These are phyloP conservation scores for Lacerta viridis DNA, from an alignment of 2,797 vertebrate genomes.

Conservation along the genomic window DNA sequence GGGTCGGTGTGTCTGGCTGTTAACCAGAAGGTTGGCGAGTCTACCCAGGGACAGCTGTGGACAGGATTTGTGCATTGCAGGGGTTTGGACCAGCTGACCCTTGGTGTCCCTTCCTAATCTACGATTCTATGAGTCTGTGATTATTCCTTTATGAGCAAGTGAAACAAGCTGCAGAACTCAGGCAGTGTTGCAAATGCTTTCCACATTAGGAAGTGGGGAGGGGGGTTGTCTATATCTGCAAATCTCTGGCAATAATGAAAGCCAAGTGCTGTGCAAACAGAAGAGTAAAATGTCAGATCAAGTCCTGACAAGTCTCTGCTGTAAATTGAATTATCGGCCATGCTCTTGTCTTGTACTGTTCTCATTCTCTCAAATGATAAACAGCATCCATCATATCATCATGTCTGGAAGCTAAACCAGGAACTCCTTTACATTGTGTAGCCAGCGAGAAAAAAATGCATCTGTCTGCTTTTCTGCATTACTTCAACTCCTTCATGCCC, in stretches of 20 bases:
- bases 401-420: not conserved
- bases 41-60: too few relatives aligned
- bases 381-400: not conserved
- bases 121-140: too few relatives aligned
- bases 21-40: too few relatives aligned
- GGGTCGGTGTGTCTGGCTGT: too few relatives aligned
- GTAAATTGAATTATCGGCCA: constrained; percentile 62
- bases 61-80: too few relatives aligned
- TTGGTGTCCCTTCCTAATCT: too few relatives aligned
- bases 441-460: accelerated
- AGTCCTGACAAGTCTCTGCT: constrained; percentile 71
- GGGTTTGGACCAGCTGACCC: too few relatives aligned
- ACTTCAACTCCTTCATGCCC: accelerated
- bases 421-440: not conserved
- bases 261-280: constrained; percentile 70
- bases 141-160: not conserved
- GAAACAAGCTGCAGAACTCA: not conserved
- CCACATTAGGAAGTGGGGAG: not conserved
- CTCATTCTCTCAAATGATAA: constrained; percentile 51
- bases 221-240: constrained; percentile 14
- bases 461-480: not conserved
- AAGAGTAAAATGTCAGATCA: constrained; percentile 74
- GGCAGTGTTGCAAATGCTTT: constrained; percentile 24
- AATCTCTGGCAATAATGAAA: constrained; percentile 57
- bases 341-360: constrained; percentile 48